Evolutionary conservation across 2,113 vertebrate genomes (phyloP), one percentile per base, ranked within the genome.

Genomic region (Scomber colias): DNA sequence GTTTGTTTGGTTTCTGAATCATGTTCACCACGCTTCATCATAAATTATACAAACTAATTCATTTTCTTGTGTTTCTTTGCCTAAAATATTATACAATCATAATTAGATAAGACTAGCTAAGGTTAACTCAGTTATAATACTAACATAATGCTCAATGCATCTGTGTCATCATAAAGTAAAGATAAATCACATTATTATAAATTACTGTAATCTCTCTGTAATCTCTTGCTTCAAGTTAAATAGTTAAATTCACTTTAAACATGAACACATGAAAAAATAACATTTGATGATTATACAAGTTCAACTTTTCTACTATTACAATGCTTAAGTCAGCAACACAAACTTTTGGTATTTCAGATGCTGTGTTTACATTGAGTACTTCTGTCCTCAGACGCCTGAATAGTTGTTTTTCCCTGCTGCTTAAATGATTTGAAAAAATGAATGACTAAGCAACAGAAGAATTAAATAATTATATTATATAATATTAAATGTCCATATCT

Each of bases 21-120:
- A 65, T 19, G 67, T 70, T 40, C 45, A 55, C 17, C 46, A 5
- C 67, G 63, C 53, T 86, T 81, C 48, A 51, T 16, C 79, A 80
- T 73, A 83, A 85, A 87, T 30, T 13, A 45, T 67, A 56, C 30
- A 0, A 19, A 60, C 27, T 19, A 2, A 66, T 75, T 40, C 15
- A 45, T 35, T 54, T 1, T 35, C 2, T 12, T 72, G 13, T 83
- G 44, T 45, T 82, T 76, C 14, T 81, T 72, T 60, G 2, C 2
- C 27, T 50, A 0, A n/a, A 30, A 53, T 48, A 45, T 11, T 15
- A n/a, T 19, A 40, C 8, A 7, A 40, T 40, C 8, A 40, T 40
- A 40, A 9, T 40, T 40, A 40, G 35, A 40, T 9, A 40, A 40
- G 35, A 8, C 35, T 40, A 40, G 9, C 35, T 40, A 40, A 40